Evolutionary conservation across 1,140 invertebrate species (phyloP).

Genomic region (Caerostris extrusa): DNA sequence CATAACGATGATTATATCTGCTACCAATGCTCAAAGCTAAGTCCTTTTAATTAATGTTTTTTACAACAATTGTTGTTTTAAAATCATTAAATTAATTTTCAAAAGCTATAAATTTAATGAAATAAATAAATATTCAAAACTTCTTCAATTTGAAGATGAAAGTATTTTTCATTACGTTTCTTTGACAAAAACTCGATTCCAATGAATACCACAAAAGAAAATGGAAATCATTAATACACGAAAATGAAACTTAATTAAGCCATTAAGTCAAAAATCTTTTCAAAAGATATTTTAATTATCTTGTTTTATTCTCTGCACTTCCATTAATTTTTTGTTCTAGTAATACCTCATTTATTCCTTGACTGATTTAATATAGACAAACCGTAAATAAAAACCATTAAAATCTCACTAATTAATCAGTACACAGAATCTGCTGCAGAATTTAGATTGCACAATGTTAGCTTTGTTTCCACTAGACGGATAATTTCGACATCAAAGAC

Average conservation of each 20-base stretch:
- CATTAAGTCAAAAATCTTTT: not conserved
- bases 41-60: too few relatives aligned
- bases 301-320: not conserved
- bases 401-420: not conserved
- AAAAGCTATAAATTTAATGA: too few relatives aligned
- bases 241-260: constrained; percentile 6
- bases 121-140: too few relatives aligned
- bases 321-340: not conserved
- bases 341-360: not conserved
- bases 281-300: not conserved
- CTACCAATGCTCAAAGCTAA: too few relatives aligned
- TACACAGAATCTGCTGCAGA: not conserved
- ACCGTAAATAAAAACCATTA: not conserved
- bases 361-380: not conserved
- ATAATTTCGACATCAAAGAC: not conserved
- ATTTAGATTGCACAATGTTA: not conserved
- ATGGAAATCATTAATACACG: not conserved
- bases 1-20: too few relatives aligned
- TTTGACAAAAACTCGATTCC: not conserved
- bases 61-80: too few relatives aligned
- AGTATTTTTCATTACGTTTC: too few relatives aligned
- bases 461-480: not conserved
- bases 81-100: too few relatives aligned
- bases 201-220: not conserved
- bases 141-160: too few relatives aligned